These are phyloP conservation scores for Automeris io DNA, from an alignment of 2,888 invertebrate genomes.

Conservation along the genomic window DNA sequence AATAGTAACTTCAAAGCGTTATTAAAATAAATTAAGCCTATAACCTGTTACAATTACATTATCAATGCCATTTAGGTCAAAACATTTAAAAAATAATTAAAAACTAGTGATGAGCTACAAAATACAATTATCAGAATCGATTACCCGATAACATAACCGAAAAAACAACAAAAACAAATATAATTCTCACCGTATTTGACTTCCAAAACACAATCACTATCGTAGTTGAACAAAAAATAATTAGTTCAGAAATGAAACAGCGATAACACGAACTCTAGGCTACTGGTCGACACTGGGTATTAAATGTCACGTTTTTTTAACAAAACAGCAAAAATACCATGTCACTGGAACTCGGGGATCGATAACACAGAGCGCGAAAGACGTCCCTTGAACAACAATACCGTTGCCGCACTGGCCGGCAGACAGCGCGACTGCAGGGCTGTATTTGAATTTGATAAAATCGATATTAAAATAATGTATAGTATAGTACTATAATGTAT, in stretches of 20 bases:
- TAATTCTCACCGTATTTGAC: background rate
- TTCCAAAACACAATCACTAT: conserved; percentile 8
- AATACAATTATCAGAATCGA: too few species aligned
- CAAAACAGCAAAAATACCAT: conserved; percentile 55
- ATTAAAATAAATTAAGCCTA: too few species aligned
- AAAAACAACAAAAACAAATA: background rate
- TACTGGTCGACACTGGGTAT: conserved; percentile 18
- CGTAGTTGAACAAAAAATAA: conserved; percentile 23
- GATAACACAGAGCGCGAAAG: conserved; percentile 34
- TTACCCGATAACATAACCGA: background rate
- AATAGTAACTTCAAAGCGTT: too few species aligned
- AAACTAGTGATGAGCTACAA: too few species aligned
- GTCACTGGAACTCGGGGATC: conserved; percentile 33
- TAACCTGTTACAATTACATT: too few species aligned
- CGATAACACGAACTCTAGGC: conserved; percentile 35
- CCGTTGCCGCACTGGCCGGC: conserved; percentile 49
- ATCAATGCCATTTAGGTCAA: too few species aligned
- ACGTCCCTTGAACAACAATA: conserved; percentile 27
- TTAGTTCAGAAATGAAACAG: conserved; percentile 32
- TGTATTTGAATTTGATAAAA: background rate
- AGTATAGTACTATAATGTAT: too few species aligned
- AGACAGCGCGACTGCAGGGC: conserved; percentile 20
- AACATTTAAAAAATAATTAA: too few species aligned
- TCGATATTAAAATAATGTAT: too few species aligned
- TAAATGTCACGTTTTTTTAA: conserved; percentile 44